These are phyloP conservation scores for Brachystomella parvula DNA, from an alignment of 1,140 invertebrate species.

Conservation along the genomic window DNA sequence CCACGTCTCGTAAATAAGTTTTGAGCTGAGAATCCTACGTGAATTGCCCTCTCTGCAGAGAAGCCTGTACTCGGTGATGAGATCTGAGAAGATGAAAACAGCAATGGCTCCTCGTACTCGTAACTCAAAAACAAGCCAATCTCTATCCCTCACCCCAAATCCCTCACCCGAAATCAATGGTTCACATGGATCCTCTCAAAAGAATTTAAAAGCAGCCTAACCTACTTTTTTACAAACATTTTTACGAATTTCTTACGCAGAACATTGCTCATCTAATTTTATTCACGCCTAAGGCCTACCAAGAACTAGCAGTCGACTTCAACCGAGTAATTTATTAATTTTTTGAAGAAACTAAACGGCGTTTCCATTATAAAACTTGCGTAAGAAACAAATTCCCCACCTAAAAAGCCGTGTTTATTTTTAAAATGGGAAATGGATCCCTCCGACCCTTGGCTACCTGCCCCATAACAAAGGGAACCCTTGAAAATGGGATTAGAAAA, in stretches of 20 bases:
- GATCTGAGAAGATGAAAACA: neutral
- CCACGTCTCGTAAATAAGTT: too few species aligned
- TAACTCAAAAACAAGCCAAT: slow-evolving; percentile 1
- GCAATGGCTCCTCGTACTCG: slow-evolving; percentile 1
- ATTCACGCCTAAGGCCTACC: neutral
- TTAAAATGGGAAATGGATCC: too few species aligned
- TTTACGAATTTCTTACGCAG: neutral
- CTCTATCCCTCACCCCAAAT: neutral
- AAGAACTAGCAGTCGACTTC: too few species aligned
- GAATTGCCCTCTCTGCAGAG: neutral
- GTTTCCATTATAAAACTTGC: too few species aligned
- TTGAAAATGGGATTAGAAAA: neutral
- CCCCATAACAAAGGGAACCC: too few species aligned
- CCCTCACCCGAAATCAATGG: neutral
- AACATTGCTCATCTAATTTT: neutral
- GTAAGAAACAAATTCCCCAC: too few species aligned
- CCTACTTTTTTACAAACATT: neutral
- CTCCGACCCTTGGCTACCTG: too few species aligned
- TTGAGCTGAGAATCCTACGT: neutral
- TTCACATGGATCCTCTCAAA: neutral
- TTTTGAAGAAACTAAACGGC: too few species aligned
- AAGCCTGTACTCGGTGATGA: neutral
- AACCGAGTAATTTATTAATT: too few species aligned
- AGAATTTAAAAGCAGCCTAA: neutral
- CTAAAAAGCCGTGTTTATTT: too few species aligned